Percentiles rank a stretch among this genome's conserved stretches.
Evolutionary conservation across 1,140 invertebrate genomes (phyloP).

Genomic region (Ctenoplectra terminalis): DNA sequence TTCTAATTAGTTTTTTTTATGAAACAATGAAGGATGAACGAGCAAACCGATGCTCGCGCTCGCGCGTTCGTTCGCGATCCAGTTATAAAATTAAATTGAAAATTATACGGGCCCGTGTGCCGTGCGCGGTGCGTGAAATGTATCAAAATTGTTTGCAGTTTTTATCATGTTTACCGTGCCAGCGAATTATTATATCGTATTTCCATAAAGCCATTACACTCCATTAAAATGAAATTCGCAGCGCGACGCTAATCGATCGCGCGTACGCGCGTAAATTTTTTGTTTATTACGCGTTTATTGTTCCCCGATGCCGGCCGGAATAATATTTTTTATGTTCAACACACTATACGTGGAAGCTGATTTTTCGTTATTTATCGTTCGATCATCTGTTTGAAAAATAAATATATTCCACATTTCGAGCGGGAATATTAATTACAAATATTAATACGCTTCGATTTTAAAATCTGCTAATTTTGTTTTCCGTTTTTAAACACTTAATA

Average conservation of each 20-base stretch:
- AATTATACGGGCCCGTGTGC: conserved; percentile 25
- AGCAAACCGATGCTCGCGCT: neutral
- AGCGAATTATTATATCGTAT: conserved; percentile 54
- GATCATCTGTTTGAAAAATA: neutral
- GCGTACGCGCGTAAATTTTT: conserved; percentile 26
- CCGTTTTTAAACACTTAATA: too few species aligned
- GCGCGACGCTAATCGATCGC: conserved; percentile 43
- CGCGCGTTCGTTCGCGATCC: conserved; percentile 9
- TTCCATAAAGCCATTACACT: conserved; percentile 57
- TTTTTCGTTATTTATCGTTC: neutral
- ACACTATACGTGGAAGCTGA: neutral
- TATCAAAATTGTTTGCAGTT: conserved; percentile 56
- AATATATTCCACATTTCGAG: neutral
- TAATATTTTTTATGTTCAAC: conserved; percentile 26
- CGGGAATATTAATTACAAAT: neutral
- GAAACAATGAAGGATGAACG: conserved; percentile 2
- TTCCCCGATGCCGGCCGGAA: neutral
- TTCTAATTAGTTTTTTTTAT: conserved; percentile 21
- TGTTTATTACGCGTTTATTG: conserved; percentile 33
- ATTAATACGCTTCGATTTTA: neutral
- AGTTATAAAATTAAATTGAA: conserved; percentile 51
- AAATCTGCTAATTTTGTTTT: too few species aligned
- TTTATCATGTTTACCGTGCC: conserved; percentile 45
- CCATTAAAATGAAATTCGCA: conserved; percentile 53
- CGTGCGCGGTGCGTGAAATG: conserved; percentile 33